Evolutionary conservation across 2,797 vertebrate species (phyloP).

Genomic region (Fratercula arctica): DNA sequence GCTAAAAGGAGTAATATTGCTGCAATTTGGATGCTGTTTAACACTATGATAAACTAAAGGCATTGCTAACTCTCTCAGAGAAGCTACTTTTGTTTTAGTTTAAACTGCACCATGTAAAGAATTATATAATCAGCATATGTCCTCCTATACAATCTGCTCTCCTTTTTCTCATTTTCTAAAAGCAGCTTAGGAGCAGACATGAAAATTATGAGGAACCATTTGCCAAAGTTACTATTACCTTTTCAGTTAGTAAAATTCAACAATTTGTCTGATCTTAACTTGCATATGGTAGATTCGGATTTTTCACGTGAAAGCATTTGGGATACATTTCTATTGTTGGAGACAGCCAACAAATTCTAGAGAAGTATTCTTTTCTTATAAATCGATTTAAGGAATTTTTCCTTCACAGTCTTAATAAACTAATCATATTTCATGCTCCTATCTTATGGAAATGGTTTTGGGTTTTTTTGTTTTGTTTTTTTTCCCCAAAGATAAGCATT

Average conservation of each 20-base stretch:
- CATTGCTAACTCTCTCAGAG: background rate
- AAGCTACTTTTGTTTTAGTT: background rate
- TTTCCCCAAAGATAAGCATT: too few species aligned
- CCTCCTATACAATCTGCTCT: background rate
- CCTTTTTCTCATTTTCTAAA: background rate
- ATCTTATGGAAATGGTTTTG: background rate
- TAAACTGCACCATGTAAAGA: background rate
- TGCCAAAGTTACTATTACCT: background rate
- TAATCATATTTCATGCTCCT: background rate
- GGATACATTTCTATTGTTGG: background rate
- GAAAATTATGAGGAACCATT: background rate
- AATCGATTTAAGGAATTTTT: background rate
- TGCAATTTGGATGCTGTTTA: background rate
- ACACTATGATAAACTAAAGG: background rate
- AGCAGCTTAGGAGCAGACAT: background rate
- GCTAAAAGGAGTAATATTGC: background rate
- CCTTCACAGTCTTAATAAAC: background rate
- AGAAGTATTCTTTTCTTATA: background rate
- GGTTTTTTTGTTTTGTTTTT: too few species aligned
- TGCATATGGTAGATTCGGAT: background rate
- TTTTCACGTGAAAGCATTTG: background rate
- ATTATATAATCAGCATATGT: too few species aligned
- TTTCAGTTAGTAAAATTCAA: background rate
- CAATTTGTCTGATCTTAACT: background rate
- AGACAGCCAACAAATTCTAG: background rate